A percentile compares a stretch with the other conserved stretches of the same genome.
Conservation (phyloP, 1,140 invertebrate species). For the Camponotus vicinus region DNA sequence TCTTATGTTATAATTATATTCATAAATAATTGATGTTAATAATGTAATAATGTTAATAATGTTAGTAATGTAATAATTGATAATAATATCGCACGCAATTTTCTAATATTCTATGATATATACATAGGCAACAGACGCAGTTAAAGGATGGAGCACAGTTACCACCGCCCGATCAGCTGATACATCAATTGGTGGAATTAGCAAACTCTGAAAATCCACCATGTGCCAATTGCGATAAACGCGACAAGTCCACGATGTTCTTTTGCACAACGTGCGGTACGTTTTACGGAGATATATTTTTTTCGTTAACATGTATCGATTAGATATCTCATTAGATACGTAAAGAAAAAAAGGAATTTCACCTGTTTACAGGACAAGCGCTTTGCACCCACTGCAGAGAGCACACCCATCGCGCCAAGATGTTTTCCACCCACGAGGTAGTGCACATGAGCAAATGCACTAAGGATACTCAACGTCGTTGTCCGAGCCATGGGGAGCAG, state of each 20-base stretch:
- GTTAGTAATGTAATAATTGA: too few species aligned
- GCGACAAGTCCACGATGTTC: slow-evolving; percentile 89
- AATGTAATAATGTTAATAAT: too few species aligned
- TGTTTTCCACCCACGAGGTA: slow-evolving; percentile 91
- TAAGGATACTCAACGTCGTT: slow-evolving; percentile 90
- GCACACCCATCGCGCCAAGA: slow-evolving; percentile 91
- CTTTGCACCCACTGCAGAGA: slow-evolving; percentile 90
- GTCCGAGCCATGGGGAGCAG: slow-evolving; percentile 89
- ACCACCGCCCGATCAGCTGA: slow-evolving; percentile 88
- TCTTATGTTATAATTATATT: not conserved
- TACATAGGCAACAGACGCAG: slow-evolving; percentile 87
- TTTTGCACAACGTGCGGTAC: slow-evolving; percentile 91
- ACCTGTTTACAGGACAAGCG: slow-evolving; percentile 88
- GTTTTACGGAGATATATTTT: slow-evolving; percentile 40
- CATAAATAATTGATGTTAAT: not conserved
- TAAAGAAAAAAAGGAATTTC: not conserved
- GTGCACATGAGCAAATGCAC: slow-evolving; percentile 90
- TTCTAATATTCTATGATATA: not conserved
- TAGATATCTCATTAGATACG: too few species aligned
- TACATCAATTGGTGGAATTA: slow-evolving; percentile 89
- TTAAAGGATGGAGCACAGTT: slow-evolving; percentile 88
- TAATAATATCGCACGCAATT: not conserved
- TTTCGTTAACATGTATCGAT: slow-evolving; percentile 4
- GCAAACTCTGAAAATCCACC: slow-evolving; percentile 90
- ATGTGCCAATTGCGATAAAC: slow-evolving; percentile 90